phyloP scores from a whole-genome alignment of 2,888 invertebrate species.

The Tipula confusa region DNA sequence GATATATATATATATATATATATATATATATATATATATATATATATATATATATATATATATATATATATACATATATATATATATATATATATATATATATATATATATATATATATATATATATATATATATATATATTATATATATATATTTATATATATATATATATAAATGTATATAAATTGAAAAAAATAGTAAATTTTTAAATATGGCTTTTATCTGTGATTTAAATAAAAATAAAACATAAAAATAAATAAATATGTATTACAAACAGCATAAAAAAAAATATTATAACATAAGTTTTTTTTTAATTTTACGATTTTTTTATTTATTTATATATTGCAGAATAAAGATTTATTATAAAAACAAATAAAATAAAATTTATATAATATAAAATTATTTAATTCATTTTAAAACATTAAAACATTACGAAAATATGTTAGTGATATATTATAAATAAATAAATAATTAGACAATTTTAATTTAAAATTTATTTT shows the following conservation, averaged over 20 bases:
- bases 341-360: not conserved
- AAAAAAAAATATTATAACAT: not conserved
- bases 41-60: too few species aligned
- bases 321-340: not conserved
- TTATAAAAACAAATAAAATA: not conserved
- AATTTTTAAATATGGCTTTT: constrained; percentile 39
- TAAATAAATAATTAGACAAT: not conserved
- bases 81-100: too few species aligned
- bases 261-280: not conserved
- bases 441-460: not conserved
- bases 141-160: too few species aligned
- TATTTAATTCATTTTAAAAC: not conserved
- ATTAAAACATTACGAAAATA: constrained; percentile 25
- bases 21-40: too few species aligned
- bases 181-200: constrained; percentile 27
- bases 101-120: too few species aligned
- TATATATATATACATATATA: too few species aligned
- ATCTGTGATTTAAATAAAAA: constrained; percentile 41
- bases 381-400: not conserved
- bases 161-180: constrained; percentile 31
- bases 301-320: constrained; percentile 25
- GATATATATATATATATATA: too few species aligned
- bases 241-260: constrained; percentile 33
- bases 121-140: too few species aligned
- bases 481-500: too few species aligned